A percentile compares a stretch with the other conserved stretches of the same genome.
phyloP scores from a whole-genome alignment of 2,888 invertebrate genomes.

The Drosophila engyochracea region DNA sequence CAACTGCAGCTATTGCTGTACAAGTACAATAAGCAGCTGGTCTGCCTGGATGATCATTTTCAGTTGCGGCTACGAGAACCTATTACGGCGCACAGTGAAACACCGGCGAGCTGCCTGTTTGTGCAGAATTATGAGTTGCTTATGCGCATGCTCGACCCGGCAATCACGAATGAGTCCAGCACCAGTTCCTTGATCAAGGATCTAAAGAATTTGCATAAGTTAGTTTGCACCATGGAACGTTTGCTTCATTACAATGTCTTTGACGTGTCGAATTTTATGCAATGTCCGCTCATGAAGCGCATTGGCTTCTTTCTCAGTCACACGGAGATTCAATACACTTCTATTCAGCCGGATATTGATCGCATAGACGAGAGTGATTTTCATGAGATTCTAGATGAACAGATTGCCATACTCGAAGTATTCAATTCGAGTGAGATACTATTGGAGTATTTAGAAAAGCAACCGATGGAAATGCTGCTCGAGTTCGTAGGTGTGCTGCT shows the following conservation, averaged over 20 bases:
- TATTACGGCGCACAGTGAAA: neutral
- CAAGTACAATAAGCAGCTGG: slow-evolving; percentile 78
- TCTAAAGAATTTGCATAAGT: slow-evolving; percentile 65
- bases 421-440: slow-evolving; percentile 68
- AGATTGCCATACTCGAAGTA: slow-evolving; percentile 63
- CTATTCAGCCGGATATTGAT: slow-evolving; percentile 37
- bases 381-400: slow-evolving; percentile 66
- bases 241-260: slow-evolving; percentile 79
- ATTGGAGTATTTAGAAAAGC: slow-evolving; percentile 69
- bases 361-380: slow-evolving; percentile 65
- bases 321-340: slow-evolving; percentile 68
- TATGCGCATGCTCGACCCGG: slow-evolving; percentile 79
- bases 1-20: slow-evolving; percentile 62
- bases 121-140: slow-evolving; percentile 81
- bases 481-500: slow-evolving; percentile 69
- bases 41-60: slow-evolving; percentile 70
- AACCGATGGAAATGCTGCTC: slow-evolving; percentile 80
- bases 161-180: slow-evolving; percentile 60
- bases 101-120: slow-evolving; percentile 66
- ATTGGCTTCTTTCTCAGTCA: slow-evolving; percentile 82
- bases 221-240: slow-evolving; percentile 70
- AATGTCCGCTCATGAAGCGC: slow-evolving; percentile 82
- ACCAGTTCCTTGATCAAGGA: slow-evolving; percentile 67
- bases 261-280: slow-evolving; percentile 50
- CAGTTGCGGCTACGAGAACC: slow-evolving; percentile 5